Base-by-base conservation (phyloP, 2,888 invertebrate species). In the Apamea epomidion region DNA sequence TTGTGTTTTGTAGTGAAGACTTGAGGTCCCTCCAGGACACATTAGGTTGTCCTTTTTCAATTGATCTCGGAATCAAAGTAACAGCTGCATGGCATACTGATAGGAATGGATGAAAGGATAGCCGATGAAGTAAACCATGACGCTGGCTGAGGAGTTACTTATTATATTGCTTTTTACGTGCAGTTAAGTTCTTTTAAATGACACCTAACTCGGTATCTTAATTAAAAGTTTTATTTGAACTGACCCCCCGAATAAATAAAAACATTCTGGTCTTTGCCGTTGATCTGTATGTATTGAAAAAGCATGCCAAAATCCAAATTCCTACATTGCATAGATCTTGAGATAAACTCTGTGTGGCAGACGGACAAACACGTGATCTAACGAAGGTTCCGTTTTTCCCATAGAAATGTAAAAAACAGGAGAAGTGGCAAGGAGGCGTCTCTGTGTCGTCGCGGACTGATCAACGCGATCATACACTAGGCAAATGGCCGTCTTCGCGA, bases 1-100 rank as follows among this genome's bases (percentile, higher is more conserved):
- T 78, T 87, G 85, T 87, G 68, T 76, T 74, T 76, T 32, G 14
- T 74, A 65, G 71, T 65, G 54, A 71, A 78, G 76, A 70, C 69
- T 76, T 76, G 69, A 67, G 70, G 29, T 68, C 48, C 67, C 81
- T 69, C 84, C 14, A 42, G 82, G 64, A 84, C n/a, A 72, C 32
- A 7, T 64, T 37, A 76, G 67, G 70, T 37, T 78, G 82, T 81
- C 84, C 86, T 82, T 86, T 84, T 72, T 72, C 69, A 74, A 84
- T 82, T 71, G 80, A 70, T 82, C 70, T 76, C 58, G 48, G 64
- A 76, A 67, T 42, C 48, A 81, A 58, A 75, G 29, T 29, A 70
- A 21, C 67, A 79, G 69, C 82, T 82, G 79, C 58, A 65, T 80
- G 84, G n/a, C 5, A 32, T 64, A 62, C 62, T 76, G 67, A 80